Conservation (phyloP, 2,888 invertebrate genomes). For the Trachelus troglodyta region DNA sequence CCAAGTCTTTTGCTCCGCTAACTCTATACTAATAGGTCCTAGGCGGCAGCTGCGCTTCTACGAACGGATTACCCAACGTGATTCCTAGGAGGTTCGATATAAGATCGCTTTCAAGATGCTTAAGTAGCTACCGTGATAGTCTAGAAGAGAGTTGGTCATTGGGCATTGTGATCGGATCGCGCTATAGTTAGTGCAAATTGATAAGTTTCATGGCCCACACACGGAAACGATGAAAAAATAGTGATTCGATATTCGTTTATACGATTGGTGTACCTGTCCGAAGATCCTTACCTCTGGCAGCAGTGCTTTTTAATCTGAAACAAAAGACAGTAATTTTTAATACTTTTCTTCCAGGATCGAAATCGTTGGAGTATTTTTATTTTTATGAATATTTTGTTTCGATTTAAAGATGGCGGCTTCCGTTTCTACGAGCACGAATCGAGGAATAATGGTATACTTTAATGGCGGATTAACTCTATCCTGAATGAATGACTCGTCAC, state of each 20-base stretch:
- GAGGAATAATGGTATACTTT: not conserved
- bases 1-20: slow-evolving; percentile 1
- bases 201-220: not conserved
- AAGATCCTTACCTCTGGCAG: slow-evolving; percentile 58
- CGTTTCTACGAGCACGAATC: not conserved
- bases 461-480: not conserved
- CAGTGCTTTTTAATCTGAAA: slow-evolving; percentile 61
- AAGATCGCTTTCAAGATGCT: not conserved
- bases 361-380: not conserved
- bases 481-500: slow-evolving; percentile 4
- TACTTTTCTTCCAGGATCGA: not conserved
- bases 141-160: not conserved
- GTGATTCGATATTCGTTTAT: not conserved
- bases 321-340: slow-evolving; percentile 28
- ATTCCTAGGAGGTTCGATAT: not conserved
- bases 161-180: not conserved
- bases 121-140: not conserved
- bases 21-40: slow-evolving; percentile 6
- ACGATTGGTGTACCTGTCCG: not conserved
- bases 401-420: not conserved
- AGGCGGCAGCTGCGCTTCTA: not conserved
- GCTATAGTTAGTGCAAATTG: not conserved
- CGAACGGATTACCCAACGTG: slow-evolving; percentile 3
- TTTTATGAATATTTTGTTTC: not conserved
- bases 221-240: not conserved